A percentile compares a stretch with the other conserved stretches of the same genome.
These are phyloP conservation scores for Thunnus thynnus DNA, from an alignment of 2,113 vertebrate genomes.

Conservation along the genomic window DNA sequence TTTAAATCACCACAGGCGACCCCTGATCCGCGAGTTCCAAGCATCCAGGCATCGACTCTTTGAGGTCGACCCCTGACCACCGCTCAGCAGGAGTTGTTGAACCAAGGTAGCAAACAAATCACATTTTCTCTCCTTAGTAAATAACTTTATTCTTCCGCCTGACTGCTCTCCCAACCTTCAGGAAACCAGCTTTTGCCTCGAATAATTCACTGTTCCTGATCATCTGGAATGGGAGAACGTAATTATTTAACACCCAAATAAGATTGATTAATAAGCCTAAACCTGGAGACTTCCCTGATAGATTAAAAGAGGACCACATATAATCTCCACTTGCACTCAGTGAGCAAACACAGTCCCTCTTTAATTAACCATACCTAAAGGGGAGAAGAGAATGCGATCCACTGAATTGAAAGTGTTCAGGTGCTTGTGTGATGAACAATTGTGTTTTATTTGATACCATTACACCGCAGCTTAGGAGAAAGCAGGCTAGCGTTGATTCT, in stretches of 20 bases:
- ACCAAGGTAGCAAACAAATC: conserved; percentile 22
- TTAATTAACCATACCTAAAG: conserved; percentile 70
- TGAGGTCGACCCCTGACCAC: not conserved
- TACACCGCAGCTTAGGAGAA: conserved; percentile 14
- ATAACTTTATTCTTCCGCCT: conserved; percentile 60
- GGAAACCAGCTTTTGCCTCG: conserved; percentile 35
- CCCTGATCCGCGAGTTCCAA: not conserved
- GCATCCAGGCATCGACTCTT: not conserved
- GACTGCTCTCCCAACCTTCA: conserved; percentile 34
- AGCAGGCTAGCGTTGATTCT: conserved; percentile 4
- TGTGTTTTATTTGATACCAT: conserved; percentile 47
- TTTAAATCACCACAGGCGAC: not conserved
- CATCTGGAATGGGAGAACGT: conserved; percentile 49
- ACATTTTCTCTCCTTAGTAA: conserved; percentile 61
- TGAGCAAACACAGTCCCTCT: conserved; percentile 55
- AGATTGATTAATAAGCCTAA: conserved; percentile 70
- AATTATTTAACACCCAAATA: conserved; percentile 65
- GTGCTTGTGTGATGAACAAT: conserved; percentile 48
- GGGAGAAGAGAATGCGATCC: conserved; percentile 13
- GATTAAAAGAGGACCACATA: conserved; percentile 61
- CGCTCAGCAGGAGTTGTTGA: conserved; percentile 14
- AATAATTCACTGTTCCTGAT: conserved; percentile 44
- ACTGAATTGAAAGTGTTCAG: conserved; percentile 33
- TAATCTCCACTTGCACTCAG: conserved; percentile 51
- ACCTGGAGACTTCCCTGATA: conserved; percentile 59